These are phyloP conservation scores for Huso huso DNA, from an alignment of 2,797 vertebrate genomes.

Conservation along the genomic window DNA sequence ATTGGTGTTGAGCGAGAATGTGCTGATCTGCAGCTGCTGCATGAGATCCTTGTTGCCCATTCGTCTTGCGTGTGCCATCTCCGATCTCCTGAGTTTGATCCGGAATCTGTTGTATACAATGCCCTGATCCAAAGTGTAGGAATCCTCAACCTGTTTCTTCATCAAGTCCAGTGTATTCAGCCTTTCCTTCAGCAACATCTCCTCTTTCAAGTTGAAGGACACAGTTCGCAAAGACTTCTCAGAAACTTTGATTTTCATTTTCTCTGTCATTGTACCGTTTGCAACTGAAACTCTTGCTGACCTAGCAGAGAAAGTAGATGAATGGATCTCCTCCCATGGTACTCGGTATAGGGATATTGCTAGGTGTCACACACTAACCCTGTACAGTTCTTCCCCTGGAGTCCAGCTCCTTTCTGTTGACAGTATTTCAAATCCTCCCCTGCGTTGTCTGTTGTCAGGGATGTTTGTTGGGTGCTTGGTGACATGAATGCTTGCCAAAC, in stretches of 20 bases:
- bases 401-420: conserved; percentile 6
- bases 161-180: conserved; percentile 28
- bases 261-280: conserved; percentile 1
- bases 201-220: conserved; percentile 28
- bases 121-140: conserved; percentile 29
- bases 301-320: no score
- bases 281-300: no score
- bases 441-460: conserved; percentile 24
- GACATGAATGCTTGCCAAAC: background rate
- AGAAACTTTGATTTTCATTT: background rate
- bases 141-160: conserved; percentile 29
- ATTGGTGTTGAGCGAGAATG: conserved; percentile 2
- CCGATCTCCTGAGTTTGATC: conserved; percentile 24
- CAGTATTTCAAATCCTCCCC: background rate
- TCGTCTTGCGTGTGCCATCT: conserved; percentile 18
- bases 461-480: conserved; percentile 2
- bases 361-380: no score
- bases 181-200: conserved; percentile 28
- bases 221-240: conserved; percentile 25
- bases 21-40: conserved; percentile 15
- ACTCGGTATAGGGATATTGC: no score
- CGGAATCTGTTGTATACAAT: conserved; percentile 29
- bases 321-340: no score
- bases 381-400: background rate
- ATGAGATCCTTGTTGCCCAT: conserved; percentile 16